These are phyloP conservation scores for Busseola fusca DNA, from an alignment of 2,888 invertebrate genomes.

Conservation along the genomic window DNA sequence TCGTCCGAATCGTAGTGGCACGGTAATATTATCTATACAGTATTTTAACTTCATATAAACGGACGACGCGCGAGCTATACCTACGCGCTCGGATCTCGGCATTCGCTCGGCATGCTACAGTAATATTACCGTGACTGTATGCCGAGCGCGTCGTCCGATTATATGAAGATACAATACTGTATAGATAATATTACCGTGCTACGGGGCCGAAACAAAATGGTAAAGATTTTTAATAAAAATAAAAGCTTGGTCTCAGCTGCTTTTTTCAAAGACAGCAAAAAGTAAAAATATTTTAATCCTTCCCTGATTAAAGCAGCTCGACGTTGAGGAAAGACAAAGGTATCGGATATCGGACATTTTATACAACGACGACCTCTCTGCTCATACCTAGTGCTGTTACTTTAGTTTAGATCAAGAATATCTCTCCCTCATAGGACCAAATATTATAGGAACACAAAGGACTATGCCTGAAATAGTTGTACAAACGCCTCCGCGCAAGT, in stretches of 20 bases:
- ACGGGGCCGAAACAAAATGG: background rate
- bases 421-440: background rate
- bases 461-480: background rate
- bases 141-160: too few species aligned
- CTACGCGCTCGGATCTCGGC: too few species aligned
- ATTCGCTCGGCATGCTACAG: too few species aligned
- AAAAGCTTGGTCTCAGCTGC: slow-evolving; percentile 9
- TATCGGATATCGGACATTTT: slow-evolving; percentile 34
- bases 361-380: slow-evolving; percentile 14
- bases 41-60: too few species aligned
- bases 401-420: background rate
- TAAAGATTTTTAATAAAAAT: slow-evolving; percentile 15
- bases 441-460: background rate
- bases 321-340: slow-evolving; percentile 41
- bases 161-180: too few species aligned
- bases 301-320: slow-evolving; percentile 37
- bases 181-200: too few species aligned
- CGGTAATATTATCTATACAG: too few species aligned
- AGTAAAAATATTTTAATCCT: slow-evolving; percentile 41
- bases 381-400: background rate
- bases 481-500: slow-evolving; percentile 11
- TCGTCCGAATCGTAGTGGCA: too few species aligned
- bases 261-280: slow-evolving; percentile 33
- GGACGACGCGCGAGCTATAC: too few species aligned
- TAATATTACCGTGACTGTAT: too few species aligned